Percentiles rank a stretch among this genome's conserved stretches.
Conservation (phyloP, 2,113 vertebrate genomes). For the Cephalophus harveyi region DNA sequence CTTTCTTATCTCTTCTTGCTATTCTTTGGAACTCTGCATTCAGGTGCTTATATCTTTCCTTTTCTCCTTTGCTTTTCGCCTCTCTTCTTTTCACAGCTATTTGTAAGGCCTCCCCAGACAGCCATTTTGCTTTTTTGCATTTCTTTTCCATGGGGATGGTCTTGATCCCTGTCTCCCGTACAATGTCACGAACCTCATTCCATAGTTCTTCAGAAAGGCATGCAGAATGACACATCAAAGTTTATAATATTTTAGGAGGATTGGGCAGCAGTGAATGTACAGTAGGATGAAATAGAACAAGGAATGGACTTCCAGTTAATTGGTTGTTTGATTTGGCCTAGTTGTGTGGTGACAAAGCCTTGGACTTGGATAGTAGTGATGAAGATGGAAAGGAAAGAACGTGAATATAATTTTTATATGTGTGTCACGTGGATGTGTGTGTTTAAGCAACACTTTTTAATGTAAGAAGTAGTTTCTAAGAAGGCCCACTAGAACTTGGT, state of each 20-base stretch:
- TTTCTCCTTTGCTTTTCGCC: too few species aligned
- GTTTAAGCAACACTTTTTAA: conserved; percentile 19
- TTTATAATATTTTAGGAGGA: background rate
- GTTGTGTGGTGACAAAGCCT: background rate
- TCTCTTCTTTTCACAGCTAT: too few species aligned
- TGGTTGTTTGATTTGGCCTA: background rate
- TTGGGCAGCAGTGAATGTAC: background rate
- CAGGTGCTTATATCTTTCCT: too few species aligned
- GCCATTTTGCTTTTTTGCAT: too few species aligned
- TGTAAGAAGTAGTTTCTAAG: background rate
- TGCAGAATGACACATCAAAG: background rate
- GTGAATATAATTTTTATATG: background rate
- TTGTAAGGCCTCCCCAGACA: too few species aligned
- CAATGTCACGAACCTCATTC: too few species aligned
- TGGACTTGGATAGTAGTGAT: background rate
- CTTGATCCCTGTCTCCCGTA: too few species aligned
- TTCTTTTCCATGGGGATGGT: too few species aligned
- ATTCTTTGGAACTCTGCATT: too few species aligned
- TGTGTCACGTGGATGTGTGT: background rate
- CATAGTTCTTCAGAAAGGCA: too few species aligned
- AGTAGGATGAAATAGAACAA: background rate
- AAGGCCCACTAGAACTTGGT: background rate
- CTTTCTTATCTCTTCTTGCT: too few species aligned
- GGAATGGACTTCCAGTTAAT: background rate
- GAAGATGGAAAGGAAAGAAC: background rate